Base-by-base conservation (phyloP, 1,140 invertebrate species). In the Stenopsyche tienmushanensis region DNA sequence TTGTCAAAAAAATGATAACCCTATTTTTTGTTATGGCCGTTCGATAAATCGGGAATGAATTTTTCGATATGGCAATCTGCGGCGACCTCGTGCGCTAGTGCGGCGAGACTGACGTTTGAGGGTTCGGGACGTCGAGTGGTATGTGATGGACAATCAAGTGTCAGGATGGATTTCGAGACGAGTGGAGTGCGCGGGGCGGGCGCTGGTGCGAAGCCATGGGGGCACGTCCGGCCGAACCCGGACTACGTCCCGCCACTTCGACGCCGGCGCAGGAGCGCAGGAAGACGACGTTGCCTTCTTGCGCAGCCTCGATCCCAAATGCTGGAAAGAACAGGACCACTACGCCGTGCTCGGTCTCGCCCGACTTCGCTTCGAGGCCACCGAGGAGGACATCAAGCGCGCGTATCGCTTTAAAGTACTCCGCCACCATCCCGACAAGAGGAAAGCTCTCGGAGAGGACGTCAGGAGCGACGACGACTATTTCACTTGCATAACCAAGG, bases 401-500 rank as follows among this genome's bases (percentile, higher is more conserved):
- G 94, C 95, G 26, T 97, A 94, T 88, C 85, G 89, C 80, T 90
- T 82, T 72, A 95, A 94, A 81, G 96, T 99, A 24, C 80, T 99
- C 23, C 89, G 89, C 72, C 97, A 99, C 79, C 97, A 99, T 83
- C 97, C 97, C 0, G 97, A 99, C 77, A 99, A 99, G 77, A 84
- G 96, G 62, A 91, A 94, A 83, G 91, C 88, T 54, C 82, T 87
- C 78, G 90, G 94, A 42, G 93, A 95, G 77, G 87, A 92, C 71
- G 85, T 96, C 9, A 84, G 87, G 65, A 82, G 86, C 1, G 93
- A 95, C 70, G 90, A 96, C 73, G 96, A 98, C 81, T 98, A 99
- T 80, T 99, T 98, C 77, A 95, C 96, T 0, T 98, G 96, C 76
- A 99, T 99, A 72, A 98, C 96, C n/a, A 95, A 94, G 83, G 96